phyloP scores from a whole-genome alignment of 2,888 invertebrate species.

The Hylaea fasciaria region DNA sequence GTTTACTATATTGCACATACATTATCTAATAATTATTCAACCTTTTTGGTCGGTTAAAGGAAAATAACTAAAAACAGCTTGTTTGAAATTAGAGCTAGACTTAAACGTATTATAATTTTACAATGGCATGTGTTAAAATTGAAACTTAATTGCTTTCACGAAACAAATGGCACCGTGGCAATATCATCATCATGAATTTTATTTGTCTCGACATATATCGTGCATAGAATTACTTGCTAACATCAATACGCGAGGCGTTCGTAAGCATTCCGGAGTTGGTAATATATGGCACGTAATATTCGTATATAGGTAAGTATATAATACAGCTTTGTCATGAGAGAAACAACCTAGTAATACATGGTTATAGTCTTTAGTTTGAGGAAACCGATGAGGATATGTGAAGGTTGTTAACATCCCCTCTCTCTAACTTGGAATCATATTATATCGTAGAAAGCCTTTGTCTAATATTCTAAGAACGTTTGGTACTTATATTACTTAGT shows the following conservation, averaged over 20 bases:
- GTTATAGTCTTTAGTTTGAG: constrained; percentile 2
- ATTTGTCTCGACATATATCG: background rate
- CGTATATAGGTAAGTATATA: background rate
- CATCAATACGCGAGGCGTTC: constrained; percentile 17
- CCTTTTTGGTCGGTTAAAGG: no score
- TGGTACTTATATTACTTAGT: background rate
- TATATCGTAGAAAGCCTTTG: background rate
- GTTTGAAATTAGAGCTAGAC: no score
- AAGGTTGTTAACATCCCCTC: background rate
- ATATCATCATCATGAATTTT: background rate
- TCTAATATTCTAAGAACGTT: background rate
- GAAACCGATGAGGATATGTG: background rate
- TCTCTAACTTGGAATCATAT: background rate
- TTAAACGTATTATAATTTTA: no score
- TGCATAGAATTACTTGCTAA: constrained; percentile 20
- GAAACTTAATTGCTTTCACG: background rate
- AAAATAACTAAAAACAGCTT: no score
- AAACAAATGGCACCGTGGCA: constrained; percentile 4
- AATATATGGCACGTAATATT: no score
- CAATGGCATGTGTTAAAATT: no score
- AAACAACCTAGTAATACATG: constrained; percentile 3
- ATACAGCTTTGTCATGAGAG: constrained; percentile 6
- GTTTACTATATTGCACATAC: no score
- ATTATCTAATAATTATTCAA: no score
- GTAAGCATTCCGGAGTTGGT: background rate